A percentile compares a stretch with the other conserved stretches of the same genome.
These are phyloP conservation scores for Antechinus flavipes DNA, from an alignment of 2,113 vertebrate species.

Conservation along the genomic window DNA sequence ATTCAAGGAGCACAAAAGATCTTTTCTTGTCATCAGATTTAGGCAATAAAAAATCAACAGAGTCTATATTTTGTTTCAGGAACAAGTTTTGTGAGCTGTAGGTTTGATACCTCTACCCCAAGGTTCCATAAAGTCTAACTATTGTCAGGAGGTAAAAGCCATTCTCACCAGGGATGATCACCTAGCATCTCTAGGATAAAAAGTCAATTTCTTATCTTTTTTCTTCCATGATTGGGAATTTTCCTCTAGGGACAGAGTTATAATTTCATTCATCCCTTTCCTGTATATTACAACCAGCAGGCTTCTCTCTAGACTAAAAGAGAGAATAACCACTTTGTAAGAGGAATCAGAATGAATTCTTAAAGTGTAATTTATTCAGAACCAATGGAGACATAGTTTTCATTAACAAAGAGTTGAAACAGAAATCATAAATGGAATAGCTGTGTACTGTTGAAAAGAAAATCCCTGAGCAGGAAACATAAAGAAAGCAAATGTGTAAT, in stretches of 20 bases:
- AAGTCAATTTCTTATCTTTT: not conserved
- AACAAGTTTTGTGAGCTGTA: conserved; percentile 32
- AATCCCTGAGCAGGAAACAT: not conserved
- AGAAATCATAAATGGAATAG: conserved; percentile 21
- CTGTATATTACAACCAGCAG: not conserved
- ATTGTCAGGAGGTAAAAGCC: not conserved
- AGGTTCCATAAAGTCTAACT: not conserved
- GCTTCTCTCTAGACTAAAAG: not conserved
- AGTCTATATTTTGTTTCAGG: not conserved
- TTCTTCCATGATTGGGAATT: not conserved
- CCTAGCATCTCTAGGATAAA: not conserved
- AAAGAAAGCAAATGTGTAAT: conserved; percentile 13
- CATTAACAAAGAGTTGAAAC: not conserved
- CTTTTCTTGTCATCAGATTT: conserved; percentile 9
- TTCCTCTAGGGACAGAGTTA: not conserved
- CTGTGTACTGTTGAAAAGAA: conserved; percentile 19
- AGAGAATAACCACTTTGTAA: not conserved
- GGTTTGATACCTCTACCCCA: not conserved
- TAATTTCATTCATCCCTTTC: not conserved
- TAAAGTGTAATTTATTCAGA: not conserved
- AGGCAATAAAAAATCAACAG: conserved; percentile 13
- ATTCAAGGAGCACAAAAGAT: conserved; percentile 22
- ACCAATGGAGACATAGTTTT: not conserved
- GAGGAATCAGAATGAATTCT: not conserved
- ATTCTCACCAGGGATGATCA: not conserved